Evolutionary conservation across 2,888 invertebrate genomes (phyloP), one percentile per base, ranked within the genome.

Genomic region (Entomobrya proxima): DNA sequence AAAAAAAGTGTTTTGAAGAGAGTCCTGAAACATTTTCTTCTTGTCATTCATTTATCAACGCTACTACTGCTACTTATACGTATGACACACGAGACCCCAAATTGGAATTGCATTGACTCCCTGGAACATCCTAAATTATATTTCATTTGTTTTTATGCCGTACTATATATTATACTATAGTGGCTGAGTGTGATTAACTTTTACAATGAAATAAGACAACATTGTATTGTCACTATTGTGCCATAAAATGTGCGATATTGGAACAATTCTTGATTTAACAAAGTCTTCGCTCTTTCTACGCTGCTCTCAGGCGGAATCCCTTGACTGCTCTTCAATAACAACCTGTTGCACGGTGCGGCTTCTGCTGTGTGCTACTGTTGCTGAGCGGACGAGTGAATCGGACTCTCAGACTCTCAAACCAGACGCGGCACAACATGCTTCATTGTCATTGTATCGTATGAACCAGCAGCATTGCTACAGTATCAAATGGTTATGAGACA

Each of bases 71-170:
- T 7, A 18, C 50, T 4, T 50, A 76, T 58, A 18, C 35, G 13
- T 37, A 32, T 35, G 18, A 27, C 32, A 64, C 64, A 40, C 30
- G 24, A 47, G 21, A 67, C 27, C n/a, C n/a, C 27, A 21, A 50
- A 58, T 27, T 40, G 24, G n/a, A 76, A 83, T 83, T 83, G 40
- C 32, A 40, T 37, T 47, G 32, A 61, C 69, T 84, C 77, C 83
- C 83, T 84, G 83, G 83, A 77, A 84, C 83, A 83, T 76, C 76
- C 76, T 40, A 13, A 61, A 61, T 27, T 30, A 15, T 24, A 5
- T 55, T 11, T 27, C 27, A 15, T 21, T 24, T 18, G 13, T 18
- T 7, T 18, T 7, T 15, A 47, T 47, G 47, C n/a, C 11, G 15
- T 47, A n/a, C n/a, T 15, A 47, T 47, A 47, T 13, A 47, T n/a